phyloP scores from a whole-genome alignment of 2,113 vertebrate species.

The Larimichthys polyactis region DNA sequence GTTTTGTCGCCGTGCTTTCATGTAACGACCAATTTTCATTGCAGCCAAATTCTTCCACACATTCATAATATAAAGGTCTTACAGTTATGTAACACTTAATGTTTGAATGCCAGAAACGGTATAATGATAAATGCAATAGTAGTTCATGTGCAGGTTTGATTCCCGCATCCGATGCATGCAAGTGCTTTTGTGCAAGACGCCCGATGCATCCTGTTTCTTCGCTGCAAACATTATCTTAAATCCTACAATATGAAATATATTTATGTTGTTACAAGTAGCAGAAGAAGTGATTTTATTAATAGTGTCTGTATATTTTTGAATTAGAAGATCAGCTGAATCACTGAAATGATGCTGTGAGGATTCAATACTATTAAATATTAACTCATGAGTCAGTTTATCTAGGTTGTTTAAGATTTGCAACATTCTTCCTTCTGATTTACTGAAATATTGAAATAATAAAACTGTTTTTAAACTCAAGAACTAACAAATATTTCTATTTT shows the following conservation, averaged over 20 bases:
- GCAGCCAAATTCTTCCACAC: background rate
- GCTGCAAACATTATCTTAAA: background rate
- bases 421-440: no score
- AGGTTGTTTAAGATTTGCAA: background rate
- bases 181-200: background rate
- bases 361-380: background rate
- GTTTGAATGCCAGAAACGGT: no score
- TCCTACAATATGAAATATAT: background rate
- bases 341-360: background rate
- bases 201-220: background rate
- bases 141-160: background rate
- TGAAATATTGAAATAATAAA: background rate
- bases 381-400: no score
- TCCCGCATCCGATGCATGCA: background rate
- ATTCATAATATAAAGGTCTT: background rate
- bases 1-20: background rate
- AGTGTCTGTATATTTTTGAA: background rate
- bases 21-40: background rate
- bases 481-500: background rate
- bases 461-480: no score
- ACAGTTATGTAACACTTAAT: no score
- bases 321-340: background rate
- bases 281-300: background rate
- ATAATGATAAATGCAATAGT: no score
- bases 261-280: fast-evolving